Conservation (phyloP, 1,140 invertebrate species). For the Drosophila pseudoobscura region DNA sequence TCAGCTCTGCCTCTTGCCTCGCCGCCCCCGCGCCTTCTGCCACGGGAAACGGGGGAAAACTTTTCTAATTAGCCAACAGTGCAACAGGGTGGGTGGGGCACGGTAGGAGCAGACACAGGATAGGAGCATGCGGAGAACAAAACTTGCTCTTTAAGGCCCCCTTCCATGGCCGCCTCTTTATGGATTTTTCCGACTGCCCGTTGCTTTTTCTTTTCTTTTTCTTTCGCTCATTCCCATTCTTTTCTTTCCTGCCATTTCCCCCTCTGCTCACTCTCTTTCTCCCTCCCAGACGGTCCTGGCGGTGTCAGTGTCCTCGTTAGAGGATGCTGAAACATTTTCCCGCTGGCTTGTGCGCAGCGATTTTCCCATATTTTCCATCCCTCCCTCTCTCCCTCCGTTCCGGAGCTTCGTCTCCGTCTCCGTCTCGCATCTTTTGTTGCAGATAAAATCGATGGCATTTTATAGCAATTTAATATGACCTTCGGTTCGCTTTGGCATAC, state of each 20-base stretch:
- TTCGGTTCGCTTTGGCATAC: conserved; percentile 66
- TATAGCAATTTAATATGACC: conserved; percentile 83
- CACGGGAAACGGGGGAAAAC: conserved; percentile 43
- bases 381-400: too few relatives aligned
- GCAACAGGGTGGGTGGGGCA: conserved; percentile 7
- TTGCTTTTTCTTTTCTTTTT: conserved; percentile 26
- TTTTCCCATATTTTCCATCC: conserved; percentile 38
- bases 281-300: conserved; percentile 17
- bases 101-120: conserved; percentile 2
- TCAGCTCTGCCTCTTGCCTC: conserved; percentile 21
- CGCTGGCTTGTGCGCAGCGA: conserved; percentile 67
- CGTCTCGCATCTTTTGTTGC: conserved; percentile 69
- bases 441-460: conserved; percentile 83
- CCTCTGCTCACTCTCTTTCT: conserved; percentile 8
- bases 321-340: conserved; percentile 62
- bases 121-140: conserved; percentile 36
- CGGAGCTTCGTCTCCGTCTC: too few relatives aligned
- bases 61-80: conserved; percentile 73
- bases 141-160: conserved; percentile 36
- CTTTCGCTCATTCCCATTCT: conserved; percentile 25
- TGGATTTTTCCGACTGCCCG: conserved; percentile 65
- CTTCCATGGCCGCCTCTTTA: conserved; percentile 64
- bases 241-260: conserved; percentile 3
- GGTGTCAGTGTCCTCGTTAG: conserved; percentile 82
- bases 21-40: background rate